phyloP scores from a whole-genome alignment of 2,797 vertebrate species.

The Cyclura pinguis region DNA sequence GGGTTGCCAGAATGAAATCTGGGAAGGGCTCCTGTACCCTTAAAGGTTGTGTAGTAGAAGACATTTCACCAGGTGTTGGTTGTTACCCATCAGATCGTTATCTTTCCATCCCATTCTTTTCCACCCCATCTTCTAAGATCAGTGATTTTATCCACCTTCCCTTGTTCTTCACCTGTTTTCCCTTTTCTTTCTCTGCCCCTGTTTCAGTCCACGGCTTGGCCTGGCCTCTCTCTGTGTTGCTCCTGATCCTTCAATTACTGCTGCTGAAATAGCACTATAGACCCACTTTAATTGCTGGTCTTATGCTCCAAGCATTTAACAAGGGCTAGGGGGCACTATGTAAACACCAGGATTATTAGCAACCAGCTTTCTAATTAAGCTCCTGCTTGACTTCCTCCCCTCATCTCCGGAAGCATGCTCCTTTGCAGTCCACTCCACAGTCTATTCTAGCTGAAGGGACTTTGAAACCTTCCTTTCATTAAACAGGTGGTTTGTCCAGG shows the following conservation, averaged over 20 bases:
- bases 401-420: neutral
- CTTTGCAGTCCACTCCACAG: neutral
- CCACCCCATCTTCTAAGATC: neutral
- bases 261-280: neutral
- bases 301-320: conserved; percentile 12
- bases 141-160: neutral
- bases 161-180: neutral
- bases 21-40: no score
- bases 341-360: conserved; percentile 22
- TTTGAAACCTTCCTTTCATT: neutral
- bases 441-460: neutral
- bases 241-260: conserved; percentile 15
- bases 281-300: conserved; percentile 13
- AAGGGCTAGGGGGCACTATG: conserved; percentile 15
- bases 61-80: no score
- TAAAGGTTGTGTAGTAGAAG: no score
- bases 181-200: neutral
- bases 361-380: conserved; percentile 19
- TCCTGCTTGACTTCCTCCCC: neutral
- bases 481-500: conserved; percentile 15
- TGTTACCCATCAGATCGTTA: neutral
- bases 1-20: neutral
- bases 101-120: neutral
- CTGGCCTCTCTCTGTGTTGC: neutral
- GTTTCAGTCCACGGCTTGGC: neutral